These are phyloP conservation scores for Chloropsis cyanopogon DNA, from an alignment of 2,113 vertebrate genomes.

Conservation along the genomic window DNA sequence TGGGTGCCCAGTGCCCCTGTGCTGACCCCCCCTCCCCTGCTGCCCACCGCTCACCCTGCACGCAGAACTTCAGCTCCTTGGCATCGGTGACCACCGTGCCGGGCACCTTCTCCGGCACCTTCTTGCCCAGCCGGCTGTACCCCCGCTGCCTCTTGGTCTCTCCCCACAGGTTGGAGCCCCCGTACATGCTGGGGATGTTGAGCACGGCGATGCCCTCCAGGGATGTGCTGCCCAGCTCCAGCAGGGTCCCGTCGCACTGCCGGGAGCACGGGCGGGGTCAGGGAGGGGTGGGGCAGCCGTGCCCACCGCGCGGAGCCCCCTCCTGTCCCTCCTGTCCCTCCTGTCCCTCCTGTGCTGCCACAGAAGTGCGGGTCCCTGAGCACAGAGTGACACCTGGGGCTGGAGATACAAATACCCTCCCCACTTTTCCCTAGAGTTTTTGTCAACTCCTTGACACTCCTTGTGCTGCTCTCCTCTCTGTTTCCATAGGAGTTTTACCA, in stretches of 20 bases:
- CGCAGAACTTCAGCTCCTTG: constrained; percentile 92
- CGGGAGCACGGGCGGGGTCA: not conserved
- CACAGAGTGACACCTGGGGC: not conserved
- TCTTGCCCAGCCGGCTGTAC: constrained; percentile 88
- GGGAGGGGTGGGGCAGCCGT: rapidly evolving
- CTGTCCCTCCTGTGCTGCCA: rapidly evolving
- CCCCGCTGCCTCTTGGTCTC: constrained; percentile 88
- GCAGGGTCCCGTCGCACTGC: constrained; percentile 87
- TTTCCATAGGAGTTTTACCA: not conserved
- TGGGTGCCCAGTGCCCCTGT: not conserved
- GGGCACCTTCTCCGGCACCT: constrained; percentile 70
- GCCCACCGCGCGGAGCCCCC: rapidly evolving
- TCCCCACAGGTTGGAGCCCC: constrained; percentile 94
- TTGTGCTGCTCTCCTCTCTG: not conserved
- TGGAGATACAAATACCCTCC: not conserved
- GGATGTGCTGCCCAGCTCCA: constrained; percentile 88
- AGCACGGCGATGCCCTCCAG: constrained; percentile 92
- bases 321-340: not conserved
- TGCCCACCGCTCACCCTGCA: constrained; percentile 82
- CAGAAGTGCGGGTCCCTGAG: rapidly evolving
- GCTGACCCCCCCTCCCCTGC: rapidly evolving
- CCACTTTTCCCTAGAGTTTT: not conserved
- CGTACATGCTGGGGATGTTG: constrained; percentile 98
- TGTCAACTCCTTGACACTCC: not conserved
- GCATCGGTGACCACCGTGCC: constrained; percentile 80